Evolutionary conservation across 2,888 invertebrate genomes (phyloP), one percentile per base, ranked within the genome.

Genomic region (Platerodrilus igneus): DNA sequence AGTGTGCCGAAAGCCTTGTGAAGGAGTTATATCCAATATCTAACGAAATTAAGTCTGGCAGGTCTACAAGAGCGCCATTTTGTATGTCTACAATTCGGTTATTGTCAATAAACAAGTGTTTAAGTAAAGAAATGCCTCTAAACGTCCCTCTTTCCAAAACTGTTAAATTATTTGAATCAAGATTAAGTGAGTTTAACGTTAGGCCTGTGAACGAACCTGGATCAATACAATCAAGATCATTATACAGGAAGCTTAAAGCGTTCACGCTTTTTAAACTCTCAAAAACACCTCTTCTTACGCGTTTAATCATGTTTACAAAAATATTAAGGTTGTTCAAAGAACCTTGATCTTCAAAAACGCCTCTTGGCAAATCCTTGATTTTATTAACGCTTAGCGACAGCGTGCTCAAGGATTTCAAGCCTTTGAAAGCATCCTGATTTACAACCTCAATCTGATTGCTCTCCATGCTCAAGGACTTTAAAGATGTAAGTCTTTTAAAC

Each of bases 161-260:
- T 14, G 26, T 20, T 8, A 39, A 21, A 17, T 21, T 20, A 10
- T 39, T 39, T 3, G 20, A 13, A 9, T 33, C 22, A 9, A 39
- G 27, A 9, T 20, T 4, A 6, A 40, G 13, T n/a, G n/a, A n/a
- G n/a, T n/a, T n/a, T n/a, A n/a, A n/a, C n/a, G n/a, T n/a, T n/a
- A n/a, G n/a, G n/a, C n/a, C n/a, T n/a, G n/a, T 39, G 4, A 39
- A 39, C 2, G 19, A 27, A n/a, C 27, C 33, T 11, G 13, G 16
- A 10, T 5, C 9, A 9, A 39, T 23, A 11, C 2, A 5, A n/a
- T 26, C 4, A n/a, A 39, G 32, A 11, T 39, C 2, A 17, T 33
- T 39, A 17, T 28, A 9, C 2, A 27, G 8, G 9, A 33, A 11
- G 8, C 9, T 21, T 8, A 39, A 16, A 21, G 27, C 21, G 11